Percentiles rank a stretch among this genome's conserved stretches.
These are phyloP conservation scores for Drosophila sturtevanti DNA, from an alignment of 1,140 invertebrate genomes.

Conservation along the genomic window DNA sequence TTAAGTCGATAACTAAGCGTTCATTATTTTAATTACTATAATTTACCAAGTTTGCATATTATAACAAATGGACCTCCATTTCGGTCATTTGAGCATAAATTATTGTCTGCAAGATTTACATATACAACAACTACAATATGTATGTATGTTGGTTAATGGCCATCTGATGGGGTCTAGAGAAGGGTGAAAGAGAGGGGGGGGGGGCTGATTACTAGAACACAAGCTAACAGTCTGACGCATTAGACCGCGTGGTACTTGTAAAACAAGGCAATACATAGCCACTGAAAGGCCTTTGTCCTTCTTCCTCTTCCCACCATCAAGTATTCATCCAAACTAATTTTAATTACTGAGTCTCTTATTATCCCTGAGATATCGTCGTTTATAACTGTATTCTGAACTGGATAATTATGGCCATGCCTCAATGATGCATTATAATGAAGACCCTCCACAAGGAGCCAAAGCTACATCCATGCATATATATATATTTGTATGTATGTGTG, in stretches of 20 bases:
- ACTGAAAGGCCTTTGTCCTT: constrained; percentile 10
- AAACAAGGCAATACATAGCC: constrained; percentile 34
- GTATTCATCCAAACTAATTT: constrained; percentile 63
- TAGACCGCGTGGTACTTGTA: constrained; percentile 38
- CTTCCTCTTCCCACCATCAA: not conserved
- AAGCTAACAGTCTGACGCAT: constrained; percentile 38
- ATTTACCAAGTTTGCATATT: constrained; percentile 77
- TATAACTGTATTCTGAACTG: not conserved
- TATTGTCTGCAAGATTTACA: constrained; percentile 34
- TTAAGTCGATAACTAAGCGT: constrained; percentile 73
- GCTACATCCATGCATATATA: too few species aligned
- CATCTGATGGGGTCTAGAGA: too few species aligned
- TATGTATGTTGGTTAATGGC: constrained; percentile 20
- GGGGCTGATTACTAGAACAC: constrained; percentile 15
- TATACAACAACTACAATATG: not conserved
- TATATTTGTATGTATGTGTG: too few species aligned
- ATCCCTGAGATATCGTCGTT: not conserved
- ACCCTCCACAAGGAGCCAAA: not conserved
- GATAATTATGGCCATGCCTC: constrained; percentile 64
- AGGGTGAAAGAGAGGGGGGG: not conserved
- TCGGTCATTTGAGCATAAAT: constrained; percentile 60
- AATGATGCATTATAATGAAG: constrained; percentile 20
- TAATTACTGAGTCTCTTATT: constrained; percentile 65
- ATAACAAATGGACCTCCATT: constrained; percentile 73
- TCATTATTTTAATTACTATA: constrained; percentile 82